A percentile compares a stretch with the other conserved stretches of the same genome.
phyloP scores from a whole-genome alignment of 2,888 invertebrate genomes.

The Hypercompe scribonia region DNA sequence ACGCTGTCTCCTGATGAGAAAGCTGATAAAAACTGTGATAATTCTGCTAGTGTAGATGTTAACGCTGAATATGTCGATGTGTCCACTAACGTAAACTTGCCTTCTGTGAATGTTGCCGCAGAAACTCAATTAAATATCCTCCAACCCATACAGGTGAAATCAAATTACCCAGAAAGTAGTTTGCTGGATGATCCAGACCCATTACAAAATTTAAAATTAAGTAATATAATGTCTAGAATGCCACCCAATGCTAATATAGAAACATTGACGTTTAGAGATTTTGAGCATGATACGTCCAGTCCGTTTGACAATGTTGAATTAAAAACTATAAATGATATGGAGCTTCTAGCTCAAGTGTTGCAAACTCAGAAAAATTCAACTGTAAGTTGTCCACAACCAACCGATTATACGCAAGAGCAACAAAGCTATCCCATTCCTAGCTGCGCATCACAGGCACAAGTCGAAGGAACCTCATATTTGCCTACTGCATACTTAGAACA shows the following conservation, averaged over 20 bases:
- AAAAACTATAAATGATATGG: slow-evolving; percentile 97
- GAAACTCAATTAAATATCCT: slow-evolving; percentile 75
- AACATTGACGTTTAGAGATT: slow-evolving; percentile 89
- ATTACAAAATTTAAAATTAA: slow-evolving; percentile 72
- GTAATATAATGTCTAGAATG: slow-evolving; percentile 68
- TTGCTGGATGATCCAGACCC: slow-evolving; percentile 83
- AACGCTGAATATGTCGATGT: slow-evolving; percentile 56
- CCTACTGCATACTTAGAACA: slow-evolving; percentile 77
- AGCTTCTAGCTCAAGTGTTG: slow-evolving; percentile 93
- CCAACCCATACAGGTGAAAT: slow-evolving; percentile 79
- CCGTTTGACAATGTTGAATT: slow-evolving; percentile 97
- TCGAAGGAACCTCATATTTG: slow-evolving; percentile 73
- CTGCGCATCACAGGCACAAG: slow-evolving; percentile 74
- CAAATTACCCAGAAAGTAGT: slow-evolving; percentile 69
- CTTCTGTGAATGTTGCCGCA: slow-evolving; percentile 55
- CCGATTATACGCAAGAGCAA: slow-evolving; percentile 61
- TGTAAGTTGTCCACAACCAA: slow-evolving; percentile 63
- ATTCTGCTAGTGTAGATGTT: slow-evolving; percentile 61
- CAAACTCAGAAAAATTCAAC: slow-evolving; percentile 75
- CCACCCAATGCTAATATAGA: slow-evolving; percentile 76
- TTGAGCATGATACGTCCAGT: slow-evolving; percentile 96
- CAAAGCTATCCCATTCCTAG: slow-evolving; percentile 65
- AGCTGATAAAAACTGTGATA: slow-evolving; percentile 74
- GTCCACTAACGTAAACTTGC: slow-evolving; percentile 56
- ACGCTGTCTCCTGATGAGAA: slow-evolving; percentile 84